A percentile compares a stretch with the other conserved stretches of the same genome.
These are phyloP conservation scores for Podargus strigoides DNA, from an alignment of 2,797 vertebrate genomes.

Conservation along the genomic window DNA sequence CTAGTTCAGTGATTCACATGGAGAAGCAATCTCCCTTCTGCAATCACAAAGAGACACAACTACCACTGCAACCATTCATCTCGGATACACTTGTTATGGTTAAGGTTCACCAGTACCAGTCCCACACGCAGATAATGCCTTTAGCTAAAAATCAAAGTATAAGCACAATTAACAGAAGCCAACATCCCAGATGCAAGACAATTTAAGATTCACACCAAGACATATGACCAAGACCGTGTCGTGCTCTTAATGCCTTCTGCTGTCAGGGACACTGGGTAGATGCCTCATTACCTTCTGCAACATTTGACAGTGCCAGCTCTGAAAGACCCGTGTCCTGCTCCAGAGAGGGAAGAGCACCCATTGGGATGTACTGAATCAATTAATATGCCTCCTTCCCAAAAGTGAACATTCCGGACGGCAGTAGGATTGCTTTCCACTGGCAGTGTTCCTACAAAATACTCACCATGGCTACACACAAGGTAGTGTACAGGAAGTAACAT, in stretches of 20 bases:
- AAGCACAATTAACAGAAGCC: conserved; percentile 12
- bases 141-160: neutral
- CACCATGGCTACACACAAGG: neutral
- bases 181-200: neutral
- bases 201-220: neutral
- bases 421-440: neutral
- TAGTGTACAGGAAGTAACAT: rapidly evolving
- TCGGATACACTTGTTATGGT: rapidly evolving
- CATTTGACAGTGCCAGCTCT: neutral
- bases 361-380: rapidly evolving
- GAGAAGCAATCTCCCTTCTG: neutral
- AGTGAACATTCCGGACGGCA: rapidly evolving
- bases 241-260: neutral
- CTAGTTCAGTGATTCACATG: neutral
- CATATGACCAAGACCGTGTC: rapidly evolving
- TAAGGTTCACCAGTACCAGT: neutral
- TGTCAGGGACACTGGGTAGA: neutral
- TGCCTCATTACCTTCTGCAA: neutral
- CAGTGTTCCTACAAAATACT: neutral
- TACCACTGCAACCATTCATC: rapidly evolving
- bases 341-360: neutral
- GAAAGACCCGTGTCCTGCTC: neutral
- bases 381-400: neutral
- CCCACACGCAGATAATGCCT: rapidly evolving
- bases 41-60: neutral